phyloP scores from a whole-genome alignment of 2,113 vertebrate genomes.

The Saguinus imperator region DNA sequence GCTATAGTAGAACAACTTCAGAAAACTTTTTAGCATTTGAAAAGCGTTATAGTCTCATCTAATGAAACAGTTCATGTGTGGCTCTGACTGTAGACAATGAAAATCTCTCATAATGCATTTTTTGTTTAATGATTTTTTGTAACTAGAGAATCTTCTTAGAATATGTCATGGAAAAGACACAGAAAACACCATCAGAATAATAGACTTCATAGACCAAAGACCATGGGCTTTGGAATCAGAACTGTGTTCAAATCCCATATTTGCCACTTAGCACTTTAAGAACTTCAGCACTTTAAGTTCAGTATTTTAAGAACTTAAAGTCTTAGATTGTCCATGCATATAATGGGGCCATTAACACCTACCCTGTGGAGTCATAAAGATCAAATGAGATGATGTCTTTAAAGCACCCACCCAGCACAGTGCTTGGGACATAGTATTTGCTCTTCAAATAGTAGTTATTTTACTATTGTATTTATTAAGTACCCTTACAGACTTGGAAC shows the following conservation, averaged over 20 bases:
- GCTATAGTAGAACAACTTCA: neutral
- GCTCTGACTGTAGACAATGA: neutral
- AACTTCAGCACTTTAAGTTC: neutral
- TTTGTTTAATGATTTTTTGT: neutral
- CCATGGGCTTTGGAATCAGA: neutral
- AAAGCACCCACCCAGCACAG: neutral
- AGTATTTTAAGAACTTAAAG: neutral
- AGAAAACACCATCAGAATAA: constrained; percentile 34
- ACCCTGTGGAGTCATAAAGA: neutral
- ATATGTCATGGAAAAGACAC: neutral
- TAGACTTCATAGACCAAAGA: neutral
- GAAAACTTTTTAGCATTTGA: constrained; percentile 22
- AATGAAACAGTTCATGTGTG: neutral
- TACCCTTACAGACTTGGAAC: neutral
- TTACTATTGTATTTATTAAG: neutral
- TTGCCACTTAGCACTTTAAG: neutral
- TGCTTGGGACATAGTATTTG: neutral
- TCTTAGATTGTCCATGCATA: neutral
- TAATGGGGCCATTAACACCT: neutral
- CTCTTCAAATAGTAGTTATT: constrained; percentile 40
- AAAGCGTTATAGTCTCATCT: neutral
- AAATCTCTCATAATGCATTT: neutral
- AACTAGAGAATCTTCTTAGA: neutral
- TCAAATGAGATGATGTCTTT: neutral
- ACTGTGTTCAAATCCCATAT: neutral